phyloP scores from a whole-genome alignment of 2,113 vertebrate species.

The Osmerus eperlanus region DNA sequence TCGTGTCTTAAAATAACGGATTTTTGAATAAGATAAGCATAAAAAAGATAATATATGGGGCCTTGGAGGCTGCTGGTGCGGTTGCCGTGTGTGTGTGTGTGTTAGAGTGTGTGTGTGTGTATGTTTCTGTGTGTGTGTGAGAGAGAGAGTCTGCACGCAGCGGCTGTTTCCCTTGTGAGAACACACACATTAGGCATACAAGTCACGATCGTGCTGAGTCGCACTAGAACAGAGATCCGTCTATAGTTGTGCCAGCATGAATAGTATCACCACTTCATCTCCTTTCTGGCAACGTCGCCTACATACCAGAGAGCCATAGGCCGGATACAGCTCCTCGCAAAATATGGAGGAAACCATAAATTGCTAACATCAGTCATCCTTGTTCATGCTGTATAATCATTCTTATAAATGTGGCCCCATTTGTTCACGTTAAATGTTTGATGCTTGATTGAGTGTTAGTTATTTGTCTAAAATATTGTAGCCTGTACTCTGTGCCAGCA shows the following conservation, averaged over 20 bases:
- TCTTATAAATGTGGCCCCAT: too few relatives aligned
- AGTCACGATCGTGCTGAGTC: conserved; percentile 63
- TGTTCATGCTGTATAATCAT: too few relatives aligned
- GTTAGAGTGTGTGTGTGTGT: conserved; percentile 1
- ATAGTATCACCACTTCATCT: conserved; percentile 42
- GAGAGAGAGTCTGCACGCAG: not conserved
- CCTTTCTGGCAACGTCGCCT: conserved; percentile 21
- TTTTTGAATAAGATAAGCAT: not conserved
- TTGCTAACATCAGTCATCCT: too few relatives aligned
- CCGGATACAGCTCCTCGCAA: not conserved
- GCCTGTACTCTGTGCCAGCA: not conserved
- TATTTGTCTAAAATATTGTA: too few relatives aligned
- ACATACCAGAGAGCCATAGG: not conserved
- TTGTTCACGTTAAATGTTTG: too few relatives aligned
- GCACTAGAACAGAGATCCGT: conserved; percentile 53
- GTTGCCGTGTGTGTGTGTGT: conserved; percentile 6
- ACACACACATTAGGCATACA: conserved; percentile 58
- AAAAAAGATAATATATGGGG: not conserved
- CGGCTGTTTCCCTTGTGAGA: conserved; percentile 44
- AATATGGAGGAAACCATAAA: not conserved
- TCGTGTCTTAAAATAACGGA: not conserved
- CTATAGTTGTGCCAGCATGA: conserved; percentile 37
- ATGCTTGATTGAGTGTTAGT: too few relatives aligned
- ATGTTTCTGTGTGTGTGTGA: conserved; percentile 9
- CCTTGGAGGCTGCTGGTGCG: conserved; percentile 37